Base-by-base conservation (phyloP, 2,888 invertebrate genomes). In the Aromia moschata region DNA sequence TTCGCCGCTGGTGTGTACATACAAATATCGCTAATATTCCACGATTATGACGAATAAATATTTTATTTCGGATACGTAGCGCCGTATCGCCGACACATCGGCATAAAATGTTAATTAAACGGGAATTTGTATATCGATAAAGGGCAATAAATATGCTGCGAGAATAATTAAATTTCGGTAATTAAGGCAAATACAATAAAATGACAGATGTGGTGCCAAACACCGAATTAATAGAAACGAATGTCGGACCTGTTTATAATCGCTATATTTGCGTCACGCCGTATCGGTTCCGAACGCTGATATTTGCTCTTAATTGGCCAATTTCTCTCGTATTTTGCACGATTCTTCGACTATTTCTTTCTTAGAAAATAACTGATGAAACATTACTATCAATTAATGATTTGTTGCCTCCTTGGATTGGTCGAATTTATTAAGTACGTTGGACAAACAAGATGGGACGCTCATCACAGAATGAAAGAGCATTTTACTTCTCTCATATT, bases 101-200 rank as follows among this genome's bases (percentile, higher is more conserved):
- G 44, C 40, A 46, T 45, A 46, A 52, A 58, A 45, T 41, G 58
- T 58, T 58, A 58, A 58, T 58, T 58, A 58, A 53, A 46, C 58
- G 33, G 37, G 31, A 53, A 53, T 52, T 52, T 30, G 37, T 56
- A n/a, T n/a, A 30, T 43, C 25, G 58, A 58, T 58, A 58, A 58
- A 18, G 37, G 46, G 37, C 46, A 40, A 58, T 58, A 53, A 52
- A 58, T 58, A 52, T 38, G 46, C 43, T 49, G 41, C 15, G 33
- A 36, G 37, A 41, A 56, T 56, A 56, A 56, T 52, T 52, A 40
- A 44, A 40, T 41, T 55, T 47, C 45, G 38, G 46, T 55, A 55
- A 55, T 55, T 55, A 55, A 55, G 52, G 52, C 31, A 52, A 52
- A 52, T 52, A 52, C 52, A 52, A 52, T 52, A 52, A 52, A 52